Evolutionary conservation across 2,113 vertebrate species (phyloP).

Genomic region (Lamprologus lemairii): DNA sequence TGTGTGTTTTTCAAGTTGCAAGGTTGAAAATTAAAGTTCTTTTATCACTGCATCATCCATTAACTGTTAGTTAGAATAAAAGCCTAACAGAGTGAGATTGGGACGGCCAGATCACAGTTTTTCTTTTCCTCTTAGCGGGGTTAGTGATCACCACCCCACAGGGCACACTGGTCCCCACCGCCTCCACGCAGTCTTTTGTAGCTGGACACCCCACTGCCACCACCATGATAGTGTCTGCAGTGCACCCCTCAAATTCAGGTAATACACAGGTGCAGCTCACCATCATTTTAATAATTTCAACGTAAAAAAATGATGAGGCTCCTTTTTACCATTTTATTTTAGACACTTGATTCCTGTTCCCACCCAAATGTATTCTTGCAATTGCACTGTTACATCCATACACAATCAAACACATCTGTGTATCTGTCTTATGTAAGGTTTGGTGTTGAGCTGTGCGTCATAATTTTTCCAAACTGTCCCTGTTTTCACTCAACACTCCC

Average conservation of each 20-base stretch:
- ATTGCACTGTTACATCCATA: neutral
- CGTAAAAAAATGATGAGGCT: fast-evolving
- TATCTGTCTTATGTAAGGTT: fast-evolving
- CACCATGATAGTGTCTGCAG: constrained; percentile 91
- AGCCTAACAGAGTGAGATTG: neutral
- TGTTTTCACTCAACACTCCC: neutral
- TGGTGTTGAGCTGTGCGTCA: neutral
- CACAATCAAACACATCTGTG: neutral
- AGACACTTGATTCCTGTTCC: neutral
- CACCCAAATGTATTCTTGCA: neutral
- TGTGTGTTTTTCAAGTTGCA: neutral
- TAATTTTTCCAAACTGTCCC: neutral
- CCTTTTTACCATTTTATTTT: fast-evolving
- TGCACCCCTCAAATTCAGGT: constrained; percentile 73
- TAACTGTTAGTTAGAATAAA: neutral
- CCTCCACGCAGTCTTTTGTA: constrained; percentile 91
- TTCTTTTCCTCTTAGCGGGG: constrained; percentile 74
- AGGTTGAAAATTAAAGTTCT: neutral
- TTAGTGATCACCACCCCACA: constrained; percentile 94
- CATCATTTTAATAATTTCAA: neutral
- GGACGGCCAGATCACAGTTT: neutral
- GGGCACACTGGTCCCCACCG: constrained; percentile 84
- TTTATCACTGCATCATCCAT: neutral
- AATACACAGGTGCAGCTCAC: neutral
- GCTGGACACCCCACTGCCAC: constrained; percentile 73